Evolutionary conservation across 2,888 invertebrate genomes (phyloP).

Genomic region (Linnaemya tessellans): DNA sequence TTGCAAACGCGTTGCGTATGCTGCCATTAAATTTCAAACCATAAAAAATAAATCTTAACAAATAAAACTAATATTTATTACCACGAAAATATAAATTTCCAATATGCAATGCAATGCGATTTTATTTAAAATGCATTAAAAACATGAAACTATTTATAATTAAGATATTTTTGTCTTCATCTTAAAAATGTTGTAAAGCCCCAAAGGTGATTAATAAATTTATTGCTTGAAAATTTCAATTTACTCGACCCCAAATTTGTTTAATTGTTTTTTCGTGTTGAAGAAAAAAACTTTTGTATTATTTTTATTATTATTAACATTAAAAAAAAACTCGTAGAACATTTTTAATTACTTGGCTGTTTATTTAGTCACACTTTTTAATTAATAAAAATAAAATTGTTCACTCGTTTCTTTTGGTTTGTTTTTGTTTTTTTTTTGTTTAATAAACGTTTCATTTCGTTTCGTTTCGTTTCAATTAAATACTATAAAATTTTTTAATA

Average conservation of each 20-base stretch:
- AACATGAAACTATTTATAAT: neutral
- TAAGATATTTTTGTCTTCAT: neutral
- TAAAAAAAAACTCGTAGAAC: slow-evolving; percentile 36
- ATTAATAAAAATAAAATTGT: slow-evolving; percentile 65
- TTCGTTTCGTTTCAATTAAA: slow-evolving; percentile 57
- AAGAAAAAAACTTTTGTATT: slow-evolving; percentile 17
- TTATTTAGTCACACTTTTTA: slow-evolving; percentile 71
- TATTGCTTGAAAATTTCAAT: slow-evolving; percentile 24
- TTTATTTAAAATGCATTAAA: neutral
- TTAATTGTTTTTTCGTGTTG: slow-evolving; percentile 55
- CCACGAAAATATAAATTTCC: neutral
- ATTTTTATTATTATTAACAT: slow-evolving; percentile 41
- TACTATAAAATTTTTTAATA: slow-evolving; percentile 47
- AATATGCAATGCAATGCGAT: neutral
- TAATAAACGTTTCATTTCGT: slow-evolving; percentile 43
- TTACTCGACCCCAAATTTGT: slow-evolving; percentile 21
- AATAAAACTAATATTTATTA: neutral
- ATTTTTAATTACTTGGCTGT: slow-evolving; percentile 61
- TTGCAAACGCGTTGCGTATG: no score
- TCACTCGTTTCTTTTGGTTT: slow-evolving; percentile 35
- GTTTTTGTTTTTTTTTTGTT: neutral
- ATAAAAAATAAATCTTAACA: neutral
- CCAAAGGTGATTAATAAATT: neutral
- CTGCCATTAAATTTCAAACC: no score
- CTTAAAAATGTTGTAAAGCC: neutral